A percentile compares a stretch with the other conserved stretches of the same genome.
Evolutionary conservation across 2,888 invertebrate species (phyloP).

Genomic region (Capitulum mitella): DNA sequence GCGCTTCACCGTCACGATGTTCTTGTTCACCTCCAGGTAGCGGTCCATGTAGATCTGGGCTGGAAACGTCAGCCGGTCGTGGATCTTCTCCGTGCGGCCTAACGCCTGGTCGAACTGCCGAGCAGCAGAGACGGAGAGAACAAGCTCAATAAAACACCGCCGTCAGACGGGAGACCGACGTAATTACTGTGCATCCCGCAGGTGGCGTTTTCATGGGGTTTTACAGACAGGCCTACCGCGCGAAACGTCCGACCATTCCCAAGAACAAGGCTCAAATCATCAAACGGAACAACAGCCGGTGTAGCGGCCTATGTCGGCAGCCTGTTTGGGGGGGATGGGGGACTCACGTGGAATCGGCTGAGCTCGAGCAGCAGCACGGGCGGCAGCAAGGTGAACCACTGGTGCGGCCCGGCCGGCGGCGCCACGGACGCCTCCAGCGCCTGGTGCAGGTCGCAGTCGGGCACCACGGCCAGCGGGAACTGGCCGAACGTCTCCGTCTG

Average conservation of each 20-base stretch:
- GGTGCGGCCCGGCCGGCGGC: constrained; percentile 38
- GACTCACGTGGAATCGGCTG: constrained; percentile 15
- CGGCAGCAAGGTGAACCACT: constrained; percentile 47
- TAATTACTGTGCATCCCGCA: too few species aligned
- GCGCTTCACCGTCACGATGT: constrained; percentile 43
- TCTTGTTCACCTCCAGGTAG: constrained; percentile 45
- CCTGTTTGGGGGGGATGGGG: too few species aligned
- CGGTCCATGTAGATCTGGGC: constrained; percentile 47
- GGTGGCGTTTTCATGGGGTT: too few species aligned
- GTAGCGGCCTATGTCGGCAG: too few species aligned
- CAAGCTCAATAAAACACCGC: too few species aligned
- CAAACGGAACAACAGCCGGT: too few species aligned
- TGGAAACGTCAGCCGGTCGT: constrained; percentile 47
- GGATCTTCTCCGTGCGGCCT: constrained; percentile 46
- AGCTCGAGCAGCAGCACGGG: constrained; percentile 46
- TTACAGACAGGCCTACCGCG: too few species aligned
- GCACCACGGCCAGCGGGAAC: constrained; percentile 46
- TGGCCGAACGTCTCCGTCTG: constrained; percentile 47
- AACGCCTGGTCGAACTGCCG: constrained; percentile 45
- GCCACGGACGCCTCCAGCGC: constrained; percentile 46
- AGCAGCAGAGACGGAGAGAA: too few species aligned
- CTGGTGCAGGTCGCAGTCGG: constrained; percentile 46
- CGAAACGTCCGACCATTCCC: too few species aligned
- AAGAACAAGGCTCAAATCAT: too few species aligned
- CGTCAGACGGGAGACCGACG: too few species aligned